Conservation (phyloP, 2,797 vertebrate species). For the Hybognathus amarus region DNA sequence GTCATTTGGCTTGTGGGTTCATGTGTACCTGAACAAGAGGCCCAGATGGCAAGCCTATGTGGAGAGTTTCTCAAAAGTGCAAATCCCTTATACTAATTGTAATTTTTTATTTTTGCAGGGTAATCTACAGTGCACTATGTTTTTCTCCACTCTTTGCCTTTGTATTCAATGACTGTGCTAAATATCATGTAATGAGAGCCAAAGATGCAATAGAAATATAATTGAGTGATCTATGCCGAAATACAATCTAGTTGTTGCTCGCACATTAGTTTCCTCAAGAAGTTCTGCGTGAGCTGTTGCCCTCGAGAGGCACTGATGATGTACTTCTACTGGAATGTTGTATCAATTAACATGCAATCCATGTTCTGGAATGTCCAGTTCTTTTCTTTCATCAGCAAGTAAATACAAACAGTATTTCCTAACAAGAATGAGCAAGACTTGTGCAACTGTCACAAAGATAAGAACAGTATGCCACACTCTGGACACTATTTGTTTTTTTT, state of each 20-base stretch:
- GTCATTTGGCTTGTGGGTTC: conserved; percentile 21
- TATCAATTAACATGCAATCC: conserved; percentile 74
- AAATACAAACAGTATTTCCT: conserved; percentile 6
- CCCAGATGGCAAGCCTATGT: neutral
- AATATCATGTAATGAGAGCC: conserved; percentile 74
- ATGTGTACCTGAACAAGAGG: conserved; percentile 1
- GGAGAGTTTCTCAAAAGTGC: neutral
- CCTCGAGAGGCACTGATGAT: conserved; percentile 72
- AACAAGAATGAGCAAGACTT: neutral
- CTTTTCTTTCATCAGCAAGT: conserved; percentile 23
- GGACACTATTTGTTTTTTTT: neutral
- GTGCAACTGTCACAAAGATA: neutral
- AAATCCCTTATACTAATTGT: conserved; percentile 50
- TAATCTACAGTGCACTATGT: conserved; percentile 58
- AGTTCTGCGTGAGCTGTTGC: conserved; percentile 63
- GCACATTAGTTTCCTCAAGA: neutral
- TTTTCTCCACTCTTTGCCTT: conserved; percentile 78
- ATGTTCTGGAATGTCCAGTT: conserved; percentile 71
- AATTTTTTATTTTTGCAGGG: conserved; percentile 51
- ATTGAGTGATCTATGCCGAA: conserved; percentile 48
- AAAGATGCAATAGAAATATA: conserved; percentile 68
- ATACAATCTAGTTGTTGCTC: neutral
- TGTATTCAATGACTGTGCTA: conserved; percentile 68
- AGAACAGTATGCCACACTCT: neutral
- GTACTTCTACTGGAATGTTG: conserved; percentile 70